A percentile compares a stretch with the other conserved stretches of the same genome.
These are phyloP conservation scores for Megaceryle alcyon DNA, from an alignment of 2,797 vertebrate genomes.

Conservation along the genomic window DNA sequence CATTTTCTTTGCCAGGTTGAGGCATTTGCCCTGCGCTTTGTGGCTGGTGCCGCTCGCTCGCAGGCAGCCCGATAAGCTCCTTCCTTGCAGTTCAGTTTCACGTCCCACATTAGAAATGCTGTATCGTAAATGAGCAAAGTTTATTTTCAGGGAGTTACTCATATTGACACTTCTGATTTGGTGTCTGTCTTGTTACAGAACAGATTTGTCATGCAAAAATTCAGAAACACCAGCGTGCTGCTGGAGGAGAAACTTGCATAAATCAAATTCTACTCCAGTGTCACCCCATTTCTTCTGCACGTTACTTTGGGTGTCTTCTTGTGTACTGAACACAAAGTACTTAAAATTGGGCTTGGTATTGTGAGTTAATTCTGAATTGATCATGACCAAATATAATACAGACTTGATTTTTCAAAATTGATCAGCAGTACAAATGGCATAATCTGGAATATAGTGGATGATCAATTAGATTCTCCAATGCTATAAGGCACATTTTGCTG, in stretches of 20 bases:
- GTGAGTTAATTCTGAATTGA: neutral
- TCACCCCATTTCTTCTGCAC: neutral
- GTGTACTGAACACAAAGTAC: neutral
- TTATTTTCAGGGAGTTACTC: conserved; percentile 43
- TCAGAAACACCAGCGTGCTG: neutral
- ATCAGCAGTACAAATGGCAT: neutral
- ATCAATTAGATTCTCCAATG: neutral
- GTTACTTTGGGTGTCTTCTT: neutral
- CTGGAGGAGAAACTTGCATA: neutral
- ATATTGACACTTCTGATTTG: neutral
- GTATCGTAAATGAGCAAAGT: neutral
- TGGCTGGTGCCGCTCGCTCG: accelerated
- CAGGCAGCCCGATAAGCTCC: neutral
- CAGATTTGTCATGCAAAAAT: neutral
- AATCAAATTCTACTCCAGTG: neutral
- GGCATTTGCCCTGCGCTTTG: neutral
- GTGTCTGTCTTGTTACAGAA: neutral
- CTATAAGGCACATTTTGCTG: neutral
- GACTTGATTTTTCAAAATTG: neutral
- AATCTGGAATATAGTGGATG: neutral
- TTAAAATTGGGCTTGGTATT: neutral
- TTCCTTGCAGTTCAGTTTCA: neutral
- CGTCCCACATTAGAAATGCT: neutral
- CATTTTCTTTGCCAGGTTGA: neutral
- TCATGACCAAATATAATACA: neutral